Evolutionary conservation across 2,113 vertebrate genomes (phyloP), one percentile per base, ranked within the genome.

Genomic region (Aplodontia rufa): DNA sequence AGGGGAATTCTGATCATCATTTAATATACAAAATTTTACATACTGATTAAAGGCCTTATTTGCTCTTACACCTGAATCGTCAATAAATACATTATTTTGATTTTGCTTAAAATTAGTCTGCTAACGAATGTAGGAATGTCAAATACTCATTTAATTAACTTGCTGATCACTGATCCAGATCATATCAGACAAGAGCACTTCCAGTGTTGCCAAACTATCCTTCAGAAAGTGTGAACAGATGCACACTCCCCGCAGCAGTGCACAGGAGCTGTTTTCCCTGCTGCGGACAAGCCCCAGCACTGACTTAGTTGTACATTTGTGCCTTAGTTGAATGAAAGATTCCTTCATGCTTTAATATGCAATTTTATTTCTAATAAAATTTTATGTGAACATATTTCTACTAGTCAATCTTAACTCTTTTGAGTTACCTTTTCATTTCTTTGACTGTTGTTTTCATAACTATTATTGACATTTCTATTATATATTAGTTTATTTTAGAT

Each of bases 141-240:
- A 93, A 93, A 51, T 37, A 45, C 40, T 79, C 85, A 51, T 74
- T 81, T 26, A 95, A 93, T 93, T 95, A 95, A 62, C 64, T 76
- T 91, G 64, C 49, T 69, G 37, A 66, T 66, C 68, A 47, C 37
- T 89, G 55, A 91, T 75, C 32, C 42, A 84, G 40, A 69, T 85
- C 14, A 16, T 69, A 58, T 91, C 78, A 96, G 66, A 88, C 6
- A 55, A 40, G 60, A 81, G 64, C 26, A 51, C 78, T 87, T 85
- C 42, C 24, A 17, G 26, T 53, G 28, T 66, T 96, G 82, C 87
- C 93, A 88, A 94, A 88, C 8, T 22, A 16, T 93, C 72, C 91
- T 96, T 26, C 16, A 64, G 66, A 87, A 90, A 88, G 19, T 93
- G 68, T 91, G 47, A 95, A 30, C 90, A 91, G 93, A 91, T 95